Evolutionary conservation across 2,113 vertebrate species (phyloP).

Genomic region (Circaetus gallicus): DNA sequence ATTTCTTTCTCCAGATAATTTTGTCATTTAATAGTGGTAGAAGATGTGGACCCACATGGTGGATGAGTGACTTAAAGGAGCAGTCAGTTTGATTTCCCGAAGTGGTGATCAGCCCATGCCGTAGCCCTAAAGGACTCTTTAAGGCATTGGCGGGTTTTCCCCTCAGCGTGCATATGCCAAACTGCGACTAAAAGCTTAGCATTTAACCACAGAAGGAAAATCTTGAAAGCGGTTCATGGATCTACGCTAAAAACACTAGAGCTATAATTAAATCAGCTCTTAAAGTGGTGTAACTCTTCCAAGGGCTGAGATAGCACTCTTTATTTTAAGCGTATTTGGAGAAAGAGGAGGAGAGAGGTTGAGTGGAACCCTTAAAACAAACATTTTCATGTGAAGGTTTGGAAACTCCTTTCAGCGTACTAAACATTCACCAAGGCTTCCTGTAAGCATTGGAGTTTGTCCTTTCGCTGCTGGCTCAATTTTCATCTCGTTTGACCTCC

Average conservation of each 20-base stretch:
- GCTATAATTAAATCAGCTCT: not conserved
- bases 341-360: not conserved
- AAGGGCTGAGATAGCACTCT: not conserved
- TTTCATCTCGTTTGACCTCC: not conserved
- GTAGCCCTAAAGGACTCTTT: not conserved
- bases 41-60: not conserved
- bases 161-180: not conserved
- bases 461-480: not conserved
- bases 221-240: not conserved
- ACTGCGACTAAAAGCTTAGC: not conserved
- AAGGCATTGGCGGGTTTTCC: not conserved
- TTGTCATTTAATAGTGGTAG: fast-evolving
- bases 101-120: fast-evolving
- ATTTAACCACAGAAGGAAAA: not conserved
- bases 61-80: not conserved
- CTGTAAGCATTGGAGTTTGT: not conserved
- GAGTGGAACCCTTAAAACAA: not conserved
- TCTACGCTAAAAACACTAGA: not conserved
- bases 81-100: not conserved
- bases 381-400: not conserved
- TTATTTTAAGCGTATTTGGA: not conserved
- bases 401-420: not conserved
- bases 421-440: conserved; percentile 29
- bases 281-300: not conserved
- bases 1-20: not conserved